These are phyloP conservation scores for Empis stercorea DNA, from an alignment of 2,888 invertebrate species.

Conservation along the genomic window DNA sequence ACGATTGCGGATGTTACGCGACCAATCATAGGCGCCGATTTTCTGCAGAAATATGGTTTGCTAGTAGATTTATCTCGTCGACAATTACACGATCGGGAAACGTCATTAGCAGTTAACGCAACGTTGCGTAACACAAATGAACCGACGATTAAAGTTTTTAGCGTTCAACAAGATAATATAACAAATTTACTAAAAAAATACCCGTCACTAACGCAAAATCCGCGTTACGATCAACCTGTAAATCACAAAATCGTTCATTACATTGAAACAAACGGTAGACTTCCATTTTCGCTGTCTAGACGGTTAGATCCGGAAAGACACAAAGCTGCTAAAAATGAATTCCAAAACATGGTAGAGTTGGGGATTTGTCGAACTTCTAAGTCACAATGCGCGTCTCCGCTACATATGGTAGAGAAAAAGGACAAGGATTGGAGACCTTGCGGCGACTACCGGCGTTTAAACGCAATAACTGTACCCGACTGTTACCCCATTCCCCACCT, in stretches of 20 bases:
- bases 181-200: background rate
- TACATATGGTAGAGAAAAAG: constrained; percentile 1
- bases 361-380: background rate
- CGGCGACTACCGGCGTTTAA: background rate
- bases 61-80: background rate
- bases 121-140: background rate
- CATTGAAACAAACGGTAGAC: background rate
- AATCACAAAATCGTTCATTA: background rate
- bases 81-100: background rate
- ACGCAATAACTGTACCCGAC: constrained; percentile 1
- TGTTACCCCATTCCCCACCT: background rate
- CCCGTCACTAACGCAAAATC: background rate
- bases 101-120: background rate
- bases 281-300: background rate
- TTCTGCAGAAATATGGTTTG: constrained; percentile 3
- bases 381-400: background rate
- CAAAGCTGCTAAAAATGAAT: background rate
- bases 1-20: constrained; percentile 6
- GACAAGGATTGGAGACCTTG: constrained; percentile 1
- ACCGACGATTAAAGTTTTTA: background rate
- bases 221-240: background rate
- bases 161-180: background rate
- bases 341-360: background rate
- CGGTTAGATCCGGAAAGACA: background rate
- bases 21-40: constrained; percentile 12